Evolutionary conservation across 2,888 invertebrate genomes (phyloP).

Genomic region (Acanthosepion esculentum): DNA sequence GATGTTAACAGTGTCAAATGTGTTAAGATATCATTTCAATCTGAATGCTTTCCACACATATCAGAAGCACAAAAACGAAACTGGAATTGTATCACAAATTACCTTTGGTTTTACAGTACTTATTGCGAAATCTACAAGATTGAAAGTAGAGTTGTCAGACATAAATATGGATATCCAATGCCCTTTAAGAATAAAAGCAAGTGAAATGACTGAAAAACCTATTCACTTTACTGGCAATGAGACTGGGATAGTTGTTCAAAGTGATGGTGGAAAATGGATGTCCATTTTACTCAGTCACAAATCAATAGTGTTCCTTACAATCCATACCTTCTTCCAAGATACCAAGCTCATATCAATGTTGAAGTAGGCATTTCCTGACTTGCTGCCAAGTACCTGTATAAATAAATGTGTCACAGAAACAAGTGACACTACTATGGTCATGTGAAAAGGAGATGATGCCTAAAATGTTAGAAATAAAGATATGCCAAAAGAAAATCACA

Average conservation of each 20-base stretch:
- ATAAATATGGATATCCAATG: conserved; percentile 33
- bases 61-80: not conserved
- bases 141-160: not conserved
- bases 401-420: not conserved
- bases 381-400: conserved; percentile 33
- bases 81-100: not conserved
- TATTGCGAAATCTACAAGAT: not conserved
- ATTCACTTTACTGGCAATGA: not conserved
- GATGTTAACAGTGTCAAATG: not conserved
- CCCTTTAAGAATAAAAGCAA: conserved; percentile 21
- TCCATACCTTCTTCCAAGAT: conserved; percentile 17
- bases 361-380: conserved; percentile 1
- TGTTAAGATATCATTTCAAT: not conserved
- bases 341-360: not conserved
- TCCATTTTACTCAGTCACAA: not conserved
- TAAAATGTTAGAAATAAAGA: not conserved
- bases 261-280: not conserved
- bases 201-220: conserved; percentile 20
- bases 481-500: not conserved
- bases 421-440: not conserved
- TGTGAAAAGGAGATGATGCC: not conserved
- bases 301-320: conserved; percentile 20
- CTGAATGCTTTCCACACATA: not conserved
- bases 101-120: not conserved
- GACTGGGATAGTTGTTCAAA: not conserved